Conservation (phyloP, 2,888 invertebrate species). For the Gandaritis pyraliata region DNA sequence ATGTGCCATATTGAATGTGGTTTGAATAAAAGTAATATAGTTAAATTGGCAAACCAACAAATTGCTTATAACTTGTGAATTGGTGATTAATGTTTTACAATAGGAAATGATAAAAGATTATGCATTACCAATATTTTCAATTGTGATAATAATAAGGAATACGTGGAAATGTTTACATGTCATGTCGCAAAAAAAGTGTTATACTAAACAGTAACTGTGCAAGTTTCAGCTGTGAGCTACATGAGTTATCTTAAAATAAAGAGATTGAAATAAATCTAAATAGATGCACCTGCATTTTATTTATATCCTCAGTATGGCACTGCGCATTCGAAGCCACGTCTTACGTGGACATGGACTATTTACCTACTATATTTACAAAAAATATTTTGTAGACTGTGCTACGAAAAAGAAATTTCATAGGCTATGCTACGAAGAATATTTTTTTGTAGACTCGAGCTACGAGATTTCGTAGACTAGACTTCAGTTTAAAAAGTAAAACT, state of each 20-base stretch:
- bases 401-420: conserved; percentile 2
- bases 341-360: no score
- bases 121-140: conserved; percentile 12
- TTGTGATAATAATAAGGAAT: conserved; percentile 22
- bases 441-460: not conserved
- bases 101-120: conserved; percentile 39
- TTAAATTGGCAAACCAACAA: conserved; percentile 20
- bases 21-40: conserved; percentile 25
- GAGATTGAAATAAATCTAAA: conserved; percentile 7
- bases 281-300: not conserved
- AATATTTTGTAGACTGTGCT: not conserved
- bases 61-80: conserved; percentile 10
- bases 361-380: no score
- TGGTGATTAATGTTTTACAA: conserved; percentile 6
- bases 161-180: conserved; percentile 8
- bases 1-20: conserved; percentile 59
- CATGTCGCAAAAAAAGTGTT: conserved; percentile 13
- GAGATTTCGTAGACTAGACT: not conserved
- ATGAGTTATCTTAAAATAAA: conserved; percentile 40
- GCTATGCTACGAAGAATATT: not conserved
- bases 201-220: conserved; percentile 20
- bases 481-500: no score
- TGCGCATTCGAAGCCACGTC: no score
- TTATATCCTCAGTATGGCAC: not conserved
- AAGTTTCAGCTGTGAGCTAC: conserved; percentile 73